Percentiles rank a stretch among this genome's conserved stretches.
These are phyloP conservation scores for Cyanoderma ruficeps DNA, from an alignment of 2,113 vertebrate genomes.

Conservation along the genomic window DNA sequence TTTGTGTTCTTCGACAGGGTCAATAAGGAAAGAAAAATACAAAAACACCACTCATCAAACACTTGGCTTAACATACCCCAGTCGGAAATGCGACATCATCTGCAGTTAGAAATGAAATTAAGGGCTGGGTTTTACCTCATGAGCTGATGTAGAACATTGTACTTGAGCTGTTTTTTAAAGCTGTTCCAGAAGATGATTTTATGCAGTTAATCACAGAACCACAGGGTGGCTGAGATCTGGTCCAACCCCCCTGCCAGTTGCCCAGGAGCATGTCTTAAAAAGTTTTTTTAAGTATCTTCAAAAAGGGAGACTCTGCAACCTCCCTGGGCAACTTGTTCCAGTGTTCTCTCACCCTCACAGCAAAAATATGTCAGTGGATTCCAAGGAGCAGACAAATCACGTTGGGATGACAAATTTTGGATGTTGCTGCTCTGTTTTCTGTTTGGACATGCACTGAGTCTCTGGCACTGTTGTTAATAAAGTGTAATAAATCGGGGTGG, in stretches of 20 bases:
- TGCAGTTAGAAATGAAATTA: not conserved
- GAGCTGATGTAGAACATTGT: not conserved
- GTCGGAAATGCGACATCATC: not conserved
- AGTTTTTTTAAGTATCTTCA: not conserved
- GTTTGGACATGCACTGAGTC: not conserved
- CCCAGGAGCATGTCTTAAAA: not conserved
- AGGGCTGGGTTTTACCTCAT: not conserved
- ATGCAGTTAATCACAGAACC: not conserved
- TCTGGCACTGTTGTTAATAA: not conserved
- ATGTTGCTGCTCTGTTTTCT: not conserved
- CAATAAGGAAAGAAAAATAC: not conserved
- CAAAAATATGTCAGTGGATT: not conserved
- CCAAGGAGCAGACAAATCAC: not conserved
- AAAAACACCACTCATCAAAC: not conserved
- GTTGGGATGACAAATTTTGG: not conserved
- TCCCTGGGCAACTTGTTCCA: not conserved
- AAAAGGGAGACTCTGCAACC: not conserved
- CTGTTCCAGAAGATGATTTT: not conserved
- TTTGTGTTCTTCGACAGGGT: not conserved
- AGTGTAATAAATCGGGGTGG: not conserved
- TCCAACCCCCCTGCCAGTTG: not conserved
- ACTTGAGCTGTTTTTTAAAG: not conserved
- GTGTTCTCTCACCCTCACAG: not conserved
- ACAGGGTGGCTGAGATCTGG: not conserved
- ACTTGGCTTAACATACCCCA: not conserved